Base-by-base conservation (phyloP, 2,888 invertebrate genomes). In the Rhogogaster chlorosoma region DNA sequence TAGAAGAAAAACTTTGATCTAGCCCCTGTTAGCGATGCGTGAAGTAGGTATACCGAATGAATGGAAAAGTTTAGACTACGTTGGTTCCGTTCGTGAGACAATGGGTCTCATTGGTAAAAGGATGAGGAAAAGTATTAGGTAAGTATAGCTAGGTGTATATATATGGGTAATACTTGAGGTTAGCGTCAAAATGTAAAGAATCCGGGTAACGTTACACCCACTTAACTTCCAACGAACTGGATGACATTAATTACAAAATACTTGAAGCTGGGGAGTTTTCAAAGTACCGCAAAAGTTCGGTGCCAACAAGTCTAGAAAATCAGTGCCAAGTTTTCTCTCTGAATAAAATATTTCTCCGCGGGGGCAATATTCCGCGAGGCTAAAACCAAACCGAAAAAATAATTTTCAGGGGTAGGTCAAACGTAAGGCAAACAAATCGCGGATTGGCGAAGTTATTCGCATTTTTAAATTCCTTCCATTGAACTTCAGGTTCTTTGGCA, bases 251-350 rank as follows among this genome's bases (percentile, higher is more conserved):
- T 73, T 73, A 73, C 26, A 73, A 42, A 73, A 73, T 73, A 38
- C 29, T 42, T 42, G n/a, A 73, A 42, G 73, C 73, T 73, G 12
- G 12, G 29, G 73, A 73, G 73, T 73, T 73, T 73, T 42, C 9
- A 67, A 42, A 73, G 73, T 73, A 42, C 38, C 73, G 73, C 73
- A 73, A 73, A 73, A 73, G 73, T 73, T 73, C 7, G 42, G 73
- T 42, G 73, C 73, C 73, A 73, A 73, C 73, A 42, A 73, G 73
- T 42, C 38, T n/a, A 42, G 73, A 73, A 42, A 42, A 73, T 73
- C 42, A 73, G 73, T 73, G 73, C 73, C 73, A 73, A 73, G 38
- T 73, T 73, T 73, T 73, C 73, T 73, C 73, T 22, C 38, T 73
- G 73, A 73, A 67, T 67, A 73, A 73, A 42, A 73, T 36, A 42